phyloP scores from a whole-genome alignment of 30 jellyfish, hydroid and myxozoan genomes.

The Aurelia aurita complex sp. Pacific region DNA sequence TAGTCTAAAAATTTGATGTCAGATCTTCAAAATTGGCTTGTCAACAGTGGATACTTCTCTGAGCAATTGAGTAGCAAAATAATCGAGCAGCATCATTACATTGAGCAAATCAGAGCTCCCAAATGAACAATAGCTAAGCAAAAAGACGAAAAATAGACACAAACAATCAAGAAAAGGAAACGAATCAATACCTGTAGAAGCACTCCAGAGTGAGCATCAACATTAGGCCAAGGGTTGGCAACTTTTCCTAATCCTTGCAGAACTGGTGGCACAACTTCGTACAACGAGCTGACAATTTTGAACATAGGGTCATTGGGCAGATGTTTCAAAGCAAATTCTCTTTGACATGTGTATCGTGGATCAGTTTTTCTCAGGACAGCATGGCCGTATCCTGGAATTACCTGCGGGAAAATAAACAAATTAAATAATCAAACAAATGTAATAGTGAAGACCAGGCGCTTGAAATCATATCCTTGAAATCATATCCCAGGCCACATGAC shows the following conservation, averaged over 20 bases:
- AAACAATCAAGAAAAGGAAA: not conserved
- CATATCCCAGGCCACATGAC: no score
- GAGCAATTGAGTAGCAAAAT: no score
- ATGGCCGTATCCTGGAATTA: conserved; percentile 99
- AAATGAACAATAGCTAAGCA: not conserved
- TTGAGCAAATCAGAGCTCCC: no score
- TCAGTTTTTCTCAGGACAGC: conserved; percentile 99
- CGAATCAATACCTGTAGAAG: conserved; percentile 71
- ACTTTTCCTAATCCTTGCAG: conserved; percentile 94
- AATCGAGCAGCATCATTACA: no score
- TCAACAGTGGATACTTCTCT: no score
- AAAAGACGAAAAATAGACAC: not conserved
- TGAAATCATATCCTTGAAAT: no score
- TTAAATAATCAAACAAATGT: no score
- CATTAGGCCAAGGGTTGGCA: conserved; percentile 99
- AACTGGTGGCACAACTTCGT: conserved; percentile 98
- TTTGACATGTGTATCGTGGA: conserved; percentile 97
- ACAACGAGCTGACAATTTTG: conserved; percentile 83
- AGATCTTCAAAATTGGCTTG: no score
- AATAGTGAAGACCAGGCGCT: no score
- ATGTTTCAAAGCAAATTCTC: conserved; percentile 96
- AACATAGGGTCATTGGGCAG: conserved; percentile 91
- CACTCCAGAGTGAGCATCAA: conserved; percentile 99
- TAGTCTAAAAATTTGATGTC: no score
- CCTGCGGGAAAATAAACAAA: conserved; percentile 48